Percentiles rank a stretch among this genome's conserved stretches.
These are phyloP conservation scores for Protobothrops mucrosquamatus DNA, from an alignment of 2,113 vertebrate species.

Conservation along the genomic window DNA sequence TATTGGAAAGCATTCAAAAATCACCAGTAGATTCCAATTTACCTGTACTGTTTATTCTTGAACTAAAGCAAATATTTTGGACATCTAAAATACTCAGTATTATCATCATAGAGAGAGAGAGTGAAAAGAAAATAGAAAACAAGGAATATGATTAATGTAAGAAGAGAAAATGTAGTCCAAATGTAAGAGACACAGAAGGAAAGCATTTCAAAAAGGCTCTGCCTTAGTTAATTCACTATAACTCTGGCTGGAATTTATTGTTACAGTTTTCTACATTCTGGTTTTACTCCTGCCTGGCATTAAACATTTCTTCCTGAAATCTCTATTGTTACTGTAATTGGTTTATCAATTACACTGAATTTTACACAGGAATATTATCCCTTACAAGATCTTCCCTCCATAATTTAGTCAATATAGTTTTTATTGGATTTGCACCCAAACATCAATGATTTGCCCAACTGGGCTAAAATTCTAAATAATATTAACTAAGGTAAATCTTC, in stretches of 20 bases:
- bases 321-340: neutral
- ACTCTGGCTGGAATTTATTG: neutral
- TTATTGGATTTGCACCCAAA: neutral
- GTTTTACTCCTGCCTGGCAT: neutral
- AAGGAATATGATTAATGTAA: neutral
- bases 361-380: neutral
- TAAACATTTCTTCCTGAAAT: neutral
- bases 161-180: neutral
- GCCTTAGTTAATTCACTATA: neutral
- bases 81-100: neutral
- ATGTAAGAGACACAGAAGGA: neutral
- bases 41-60: neutral
- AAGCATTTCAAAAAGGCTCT: neutral
- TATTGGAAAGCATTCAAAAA: neutral
- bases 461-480: neutral
- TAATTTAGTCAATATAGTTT: neutral
- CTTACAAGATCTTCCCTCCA: neutral
- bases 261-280: neutral
- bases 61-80: neutral
- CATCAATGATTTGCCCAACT: neutral
- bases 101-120: neutral
- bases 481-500: neutral
- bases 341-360: neutral
- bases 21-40: neutral
- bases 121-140: neutral